Evolutionary conservation across 2,797 vertebrate species (phyloP).

Genomic region (Sparidentex hasta): DNA sequence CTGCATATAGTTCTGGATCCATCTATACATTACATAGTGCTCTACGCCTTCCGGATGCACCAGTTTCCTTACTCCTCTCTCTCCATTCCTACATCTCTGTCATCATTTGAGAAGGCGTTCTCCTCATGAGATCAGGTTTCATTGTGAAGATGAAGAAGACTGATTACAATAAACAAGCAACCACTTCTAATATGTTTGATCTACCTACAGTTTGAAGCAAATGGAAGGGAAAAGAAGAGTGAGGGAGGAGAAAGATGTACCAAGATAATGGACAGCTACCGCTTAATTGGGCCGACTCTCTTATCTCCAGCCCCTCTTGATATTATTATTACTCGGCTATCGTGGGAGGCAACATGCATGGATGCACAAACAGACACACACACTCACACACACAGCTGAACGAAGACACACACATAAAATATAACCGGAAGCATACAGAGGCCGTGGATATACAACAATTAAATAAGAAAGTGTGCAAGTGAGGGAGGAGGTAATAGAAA

Average conservation of each 20-base stretch:
- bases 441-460: background rate
- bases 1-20: background rate
- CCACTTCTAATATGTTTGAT: conserved; percentile 1
- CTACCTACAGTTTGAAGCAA: conserved; percentile 1
- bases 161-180: conserved; percentile 10
- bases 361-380: background rate
- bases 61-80: background rate
- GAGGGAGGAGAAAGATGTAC: background rate
- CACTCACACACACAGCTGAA: background rate
- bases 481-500: background rate
- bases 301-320: background rate
- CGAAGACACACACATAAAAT: background rate
- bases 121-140: background rate
- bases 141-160: background rate
- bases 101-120: background rate
- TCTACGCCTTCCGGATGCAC: background rate
- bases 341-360: background rate
- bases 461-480: background rate
- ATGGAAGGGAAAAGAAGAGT: conserved; percentile 1
- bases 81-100: background rate
- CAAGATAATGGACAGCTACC: conserved; percentile 24
- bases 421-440: background rate
- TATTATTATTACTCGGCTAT: conserved; percentile 7
- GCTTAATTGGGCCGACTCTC: conserved; percentile 15
- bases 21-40: background rate